Base-by-base conservation (phyloP, 2,797 vertebrate genomes). In the Galago senegalensis region DNA sequence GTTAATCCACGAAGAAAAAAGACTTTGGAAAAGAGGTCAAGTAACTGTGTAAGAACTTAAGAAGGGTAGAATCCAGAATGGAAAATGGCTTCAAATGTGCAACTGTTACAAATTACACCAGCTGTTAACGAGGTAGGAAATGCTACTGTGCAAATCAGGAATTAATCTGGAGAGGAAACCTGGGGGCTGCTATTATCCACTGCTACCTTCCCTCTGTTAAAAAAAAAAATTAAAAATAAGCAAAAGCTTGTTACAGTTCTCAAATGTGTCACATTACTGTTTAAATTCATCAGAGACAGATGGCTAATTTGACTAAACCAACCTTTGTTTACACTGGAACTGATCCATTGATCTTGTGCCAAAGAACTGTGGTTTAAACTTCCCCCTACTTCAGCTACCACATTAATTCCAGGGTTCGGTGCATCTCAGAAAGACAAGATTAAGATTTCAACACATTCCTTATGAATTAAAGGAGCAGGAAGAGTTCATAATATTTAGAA, bases 261-360 rank as follows among this genome's bases (percentile, higher is more conserved):
- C 94, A 97, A 97, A 95, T 16, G 2, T 89, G 94, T 70, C 87
- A 91, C 80, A 85, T 67, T 1, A 60, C 89, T 20, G 10, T 90
- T 93, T 49, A 90, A 98, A 98, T 96, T 65, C 97, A 97, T 91
- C 89, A 81, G 0, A 56, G 94, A 93, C 98, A 98, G 98, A 98
- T 97, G 97, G 98, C 84, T 92, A 93, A 97, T 97, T 97, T 98
- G 94, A 97, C 98, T 98, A 97, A 98, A 94, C 70, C 96, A 98
- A 97, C 96, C 97, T 97, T 89, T 83, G 95, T 97, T 98, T 97
- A 93, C 83, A 89, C 94, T 98, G 97, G 95, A 98, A 98, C 94
- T 20, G 70, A 98, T 97, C 97, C 95, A 98, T 27, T 94, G 63
- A 2, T 87, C 91, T 73, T 49, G 0, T 93, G 95, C 97, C 97